Evolutionary conservation across 2,797 vertebrate genomes (phyloP).

Genomic region (Monodelphis domestica): DNA sequence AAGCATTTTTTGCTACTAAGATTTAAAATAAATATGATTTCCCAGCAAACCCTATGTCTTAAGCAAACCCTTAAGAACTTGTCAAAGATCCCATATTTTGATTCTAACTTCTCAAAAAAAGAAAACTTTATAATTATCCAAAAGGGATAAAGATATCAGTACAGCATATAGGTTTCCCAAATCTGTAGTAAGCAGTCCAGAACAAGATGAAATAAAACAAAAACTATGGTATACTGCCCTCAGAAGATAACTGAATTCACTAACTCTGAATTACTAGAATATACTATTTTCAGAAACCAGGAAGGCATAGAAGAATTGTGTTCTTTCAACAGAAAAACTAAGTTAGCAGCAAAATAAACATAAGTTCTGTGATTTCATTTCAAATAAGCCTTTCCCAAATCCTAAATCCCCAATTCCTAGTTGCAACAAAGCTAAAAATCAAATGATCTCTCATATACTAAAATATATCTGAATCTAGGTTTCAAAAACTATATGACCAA

Average conservation of each 20-base stretch:
- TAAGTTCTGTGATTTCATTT: conserved; percentile 17
- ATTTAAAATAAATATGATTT: conserved; percentile 3
- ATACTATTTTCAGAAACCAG: conserved; percentile 29
- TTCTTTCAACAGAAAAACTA: conserved; percentile 32
- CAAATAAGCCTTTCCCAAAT: conserved; percentile 30
- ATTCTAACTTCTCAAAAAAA: background rate
- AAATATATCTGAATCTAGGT: conserved; percentile 42
- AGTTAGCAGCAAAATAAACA: conserved; percentile 36
- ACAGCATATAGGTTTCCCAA: conserved; percentile 4
- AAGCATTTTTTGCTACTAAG: conserved; percentile 3
- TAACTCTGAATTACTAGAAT: conserved; percentile 8
- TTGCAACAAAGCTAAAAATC: conserved; percentile 37
- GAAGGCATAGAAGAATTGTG: conserved; percentile 6
- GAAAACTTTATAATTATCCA: background rate
- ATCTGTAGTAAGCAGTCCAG: conserved; percentile 18
- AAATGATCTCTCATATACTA: conserved; percentile 11
- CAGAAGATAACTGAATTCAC: conserved; percentile 27
- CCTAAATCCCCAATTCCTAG: conserved; percentile 8
- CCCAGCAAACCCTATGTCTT: background rate
- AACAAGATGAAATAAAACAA: conserved; percentile 6
- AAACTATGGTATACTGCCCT: background rate
- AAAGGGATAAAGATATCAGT: background rate
- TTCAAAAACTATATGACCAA: conserved; percentile 17
- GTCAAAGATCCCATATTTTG: background rate
- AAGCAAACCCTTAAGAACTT: background rate